Conservation (phyloP, 2,888 invertebrate genomes). For the Cybosia mesomella region DNA sequence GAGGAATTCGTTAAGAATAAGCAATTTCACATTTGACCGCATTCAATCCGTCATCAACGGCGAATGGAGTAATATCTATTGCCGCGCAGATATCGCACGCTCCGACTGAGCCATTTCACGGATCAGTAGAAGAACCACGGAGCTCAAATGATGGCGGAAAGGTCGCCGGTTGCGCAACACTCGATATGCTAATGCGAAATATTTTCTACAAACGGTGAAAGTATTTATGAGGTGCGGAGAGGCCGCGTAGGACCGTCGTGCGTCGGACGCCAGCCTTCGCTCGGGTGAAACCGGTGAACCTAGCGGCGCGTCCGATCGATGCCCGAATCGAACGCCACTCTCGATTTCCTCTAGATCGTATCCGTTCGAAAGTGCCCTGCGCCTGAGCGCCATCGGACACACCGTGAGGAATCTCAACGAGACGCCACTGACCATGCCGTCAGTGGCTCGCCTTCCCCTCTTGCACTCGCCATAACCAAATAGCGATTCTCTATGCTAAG, state of each 20-base stretch:
- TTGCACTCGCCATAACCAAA: conserved; percentile 3
- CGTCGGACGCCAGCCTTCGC: conserved; percentile 7
- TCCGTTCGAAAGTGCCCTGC: conserved; percentile 52
- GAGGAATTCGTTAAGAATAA: conserved; percentile 26
- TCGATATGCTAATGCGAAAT: conserved; percentile 63
- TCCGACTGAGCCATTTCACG: conserved; percentile 40
- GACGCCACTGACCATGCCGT: conserved; percentile 13
- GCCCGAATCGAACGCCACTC: conserved; percentile 63
- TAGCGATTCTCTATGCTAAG: no score
- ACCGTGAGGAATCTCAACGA: conserved; percentile 53
- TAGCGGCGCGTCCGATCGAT: conserved; percentile 40
- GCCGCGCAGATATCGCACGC: conserved; percentile 29
- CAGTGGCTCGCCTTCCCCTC: neutral
- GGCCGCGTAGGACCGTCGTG: conserved; percentile 26
- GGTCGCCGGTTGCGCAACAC: conserved; percentile 54
- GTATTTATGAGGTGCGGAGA: conserved; percentile 46
- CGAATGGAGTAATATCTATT: conserved; percentile 24
- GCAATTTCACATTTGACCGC: conserved; percentile 51
- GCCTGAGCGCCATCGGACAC: conserved; percentile 18
- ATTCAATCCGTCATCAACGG: conserved; percentile 34
- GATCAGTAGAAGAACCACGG: conserved; percentile 19
- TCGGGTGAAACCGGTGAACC: conserved; percentile 36
- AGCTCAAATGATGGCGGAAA: neutral
- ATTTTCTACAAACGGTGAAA: conserved; percentile 70
- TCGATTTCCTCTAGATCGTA: conserved; percentile 66